A percentile compares a stretch with the other conserved stretches of the same genome.
phyloP scores from a whole-genome alignment of 2,113 vertebrate genomes.

The Bungarus multicinctus region DNA sequence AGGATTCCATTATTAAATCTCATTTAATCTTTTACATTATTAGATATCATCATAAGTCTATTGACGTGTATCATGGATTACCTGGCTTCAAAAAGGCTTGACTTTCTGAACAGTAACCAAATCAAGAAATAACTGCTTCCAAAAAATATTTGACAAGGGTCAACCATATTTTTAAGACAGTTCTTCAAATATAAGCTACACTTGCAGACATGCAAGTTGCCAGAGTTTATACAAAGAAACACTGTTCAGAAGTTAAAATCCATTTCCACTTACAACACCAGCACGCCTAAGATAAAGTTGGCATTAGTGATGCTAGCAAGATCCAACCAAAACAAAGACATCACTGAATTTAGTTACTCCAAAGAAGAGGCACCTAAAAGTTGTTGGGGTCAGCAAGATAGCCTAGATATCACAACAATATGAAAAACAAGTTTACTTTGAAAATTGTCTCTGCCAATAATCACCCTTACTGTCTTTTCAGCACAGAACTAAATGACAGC shows the following conservation, averaged over 20 bases:
- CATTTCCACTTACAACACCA: constrained; percentile 5
- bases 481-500: background rate
- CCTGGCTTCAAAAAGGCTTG: background rate
- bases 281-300: background rate
- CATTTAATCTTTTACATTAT: background rate
- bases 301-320: background rate
- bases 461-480: background rate
- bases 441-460: background rate
- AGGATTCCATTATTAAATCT: background rate
- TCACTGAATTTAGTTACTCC: background rate
- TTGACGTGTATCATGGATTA: background rate
- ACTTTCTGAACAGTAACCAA: background rate
- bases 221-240: constrained; percentile 11
- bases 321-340: constrained; percentile 21
- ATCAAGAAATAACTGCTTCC: background rate
- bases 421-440: background rate
- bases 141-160: background rate
- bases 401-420: background rate
- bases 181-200: background rate
- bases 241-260: constrained; percentile 9
- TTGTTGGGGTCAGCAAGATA: background rate
- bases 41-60: background rate
- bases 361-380: background rate
- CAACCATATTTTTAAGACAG: background rate
- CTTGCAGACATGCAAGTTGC: background rate